Evolutionary conservation across 2,113 vertebrate genomes (phyloP).

Genomic region (Pangasianodon gigas): DNA sequence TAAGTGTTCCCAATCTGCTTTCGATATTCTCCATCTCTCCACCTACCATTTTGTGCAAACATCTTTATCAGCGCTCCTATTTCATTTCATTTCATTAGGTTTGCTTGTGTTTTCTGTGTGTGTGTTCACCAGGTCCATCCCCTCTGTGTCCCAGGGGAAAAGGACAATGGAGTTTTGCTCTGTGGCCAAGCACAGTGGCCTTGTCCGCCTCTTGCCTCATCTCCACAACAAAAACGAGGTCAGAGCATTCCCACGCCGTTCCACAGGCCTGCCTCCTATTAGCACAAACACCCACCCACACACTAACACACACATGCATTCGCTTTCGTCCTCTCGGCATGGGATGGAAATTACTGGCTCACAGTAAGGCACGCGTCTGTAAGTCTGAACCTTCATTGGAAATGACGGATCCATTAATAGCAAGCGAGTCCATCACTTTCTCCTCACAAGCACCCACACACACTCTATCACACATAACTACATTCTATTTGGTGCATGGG

Average conservation of each 20-base stretch:
- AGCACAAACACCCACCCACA: slow-evolving; percentile 43
- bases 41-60: slow-evolving; percentile 17
- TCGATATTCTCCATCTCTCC: slow-evolving; percentile 4
- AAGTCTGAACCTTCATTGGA: neutral
- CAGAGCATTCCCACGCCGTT: slow-evolving; percentile 64
- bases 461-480: neutral
- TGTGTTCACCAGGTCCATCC: slow-evolving; percentile 10
- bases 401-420: slow-evolving; percentile 11
- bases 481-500: neutral
- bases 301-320: neutral
- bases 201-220: slow-evolving; percentile 51
- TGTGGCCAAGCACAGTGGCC: slow-evolving; percentile 39
- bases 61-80: slow-evolving; percentile 27
- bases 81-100: slow-evolving; percentile 16
- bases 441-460: slow-evolving; percentile 4
- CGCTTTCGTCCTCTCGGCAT: neutral
- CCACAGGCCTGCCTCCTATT: slow-evolving; percentile 40
- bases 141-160: slow-evolving; percentile 44
- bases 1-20: slow-evolving; percentile 4
- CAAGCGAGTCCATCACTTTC: slow-evolving; percentile 12
- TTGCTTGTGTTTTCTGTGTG: slow-evolving; percentile 15
- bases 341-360: slow-evolving; percentile 8
- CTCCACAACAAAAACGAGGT: slow-evolving; percentile 61
- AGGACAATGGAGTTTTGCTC: slow-evolving; percentile 52
- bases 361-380: slow-evolving; percentile 5